Base-by-base conservation (phyloP, 1,140 invertebrate genomes). In the Laupala kohalensis region DNA sequence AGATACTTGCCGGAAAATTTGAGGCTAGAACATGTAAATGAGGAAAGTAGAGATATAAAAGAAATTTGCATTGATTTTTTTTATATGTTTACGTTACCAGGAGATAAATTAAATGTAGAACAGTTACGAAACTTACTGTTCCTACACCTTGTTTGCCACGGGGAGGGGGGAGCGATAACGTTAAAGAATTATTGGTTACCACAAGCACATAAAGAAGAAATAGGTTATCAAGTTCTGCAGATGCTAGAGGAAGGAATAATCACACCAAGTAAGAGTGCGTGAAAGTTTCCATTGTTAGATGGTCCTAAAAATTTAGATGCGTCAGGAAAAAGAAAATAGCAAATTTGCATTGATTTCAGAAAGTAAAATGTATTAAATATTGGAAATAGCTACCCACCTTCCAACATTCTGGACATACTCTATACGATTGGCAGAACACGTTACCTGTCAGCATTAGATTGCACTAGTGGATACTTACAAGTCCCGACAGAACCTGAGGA, bases 341-440 rank as follows among this genome's bases (percentile, higher is more conserved):
- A 65, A n/a, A 12, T 72, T 4, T n/a, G 80, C 73, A 71, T 84
- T 1, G 82, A 84, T 73, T 84, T 77, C 68, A 66, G 79, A n/a
- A n/a, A 68, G 24, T 67, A 83, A 1, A 83, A 84, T 73, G 25
- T 27, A 0, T 67, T 79, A 3, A 83, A 80, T 0, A 75, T 70
- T 9, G 71, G 74, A 67, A 81, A 83, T 69, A 77, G 6, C 81
- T 84, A 19, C 15, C 30, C 30, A 6, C 30, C 15, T 37, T 15
- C 30, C 6, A 37, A 37, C 15, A 37, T 37, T 37, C 77, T 79
- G 53, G 77, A 80, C 13, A 76, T 75, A 13, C 73, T 85, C 13
- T 76, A 78, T 67, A 69, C 53, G 5, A 37, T 84, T 19, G 72
- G 70, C 5, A 75, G 75, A 6, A 37, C 74, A 5, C 73, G 73